Conservation (phyloP, 2,888 invertebrate species). For the Lithophane semibrunnea region DNA sequence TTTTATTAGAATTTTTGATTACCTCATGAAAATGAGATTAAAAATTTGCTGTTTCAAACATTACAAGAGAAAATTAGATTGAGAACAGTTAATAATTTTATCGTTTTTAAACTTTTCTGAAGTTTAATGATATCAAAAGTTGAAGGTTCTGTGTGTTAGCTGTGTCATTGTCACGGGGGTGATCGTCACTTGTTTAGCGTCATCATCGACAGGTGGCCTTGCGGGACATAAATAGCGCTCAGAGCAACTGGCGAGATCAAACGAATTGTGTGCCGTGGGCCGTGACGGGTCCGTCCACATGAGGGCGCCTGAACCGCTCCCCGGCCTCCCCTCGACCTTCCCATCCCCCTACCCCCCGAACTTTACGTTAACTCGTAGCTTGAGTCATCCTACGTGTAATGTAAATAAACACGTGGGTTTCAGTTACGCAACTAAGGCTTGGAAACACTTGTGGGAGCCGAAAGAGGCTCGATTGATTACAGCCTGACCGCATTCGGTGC, state of each 20-base stretch:
- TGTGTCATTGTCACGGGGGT: conserved; percentile 72
- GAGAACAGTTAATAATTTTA: conserved; percentile 37
- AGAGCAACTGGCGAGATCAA: conserved; percentile 87
- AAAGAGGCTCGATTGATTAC: conserved; percentile 31
- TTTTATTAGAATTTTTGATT: conserved; percentile 37
- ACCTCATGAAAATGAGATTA: conserved; percentile 21
- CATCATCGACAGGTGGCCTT: conserved; percentile 83
- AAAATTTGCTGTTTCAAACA: conserved; percentile 19
- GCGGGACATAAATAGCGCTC: conserved; percentile 86
- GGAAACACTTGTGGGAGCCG: conserved; percentile 28
- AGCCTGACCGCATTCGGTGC: conserved; percentile 1
- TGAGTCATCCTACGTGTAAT: conserved; percentile 61
- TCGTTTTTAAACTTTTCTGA: conserved; percentile 14
- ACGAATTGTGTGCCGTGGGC: conserved; percentile 88
- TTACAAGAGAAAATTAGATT: conserved; percentile 47
- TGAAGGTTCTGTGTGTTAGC: conserved; percentile 40
- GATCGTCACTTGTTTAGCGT: conserved; percentile 69
- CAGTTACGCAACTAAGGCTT: conserved; percentile 55
- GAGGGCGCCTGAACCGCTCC: conserved; percentile 80
- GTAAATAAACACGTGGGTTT: conserved; percentile 63
- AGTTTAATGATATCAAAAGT: conserved; percentile 32
- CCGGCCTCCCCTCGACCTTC: conserved; percentile 65
- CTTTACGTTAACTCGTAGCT: conserved; percentile 69
- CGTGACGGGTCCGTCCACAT: conserved; percentile 86
- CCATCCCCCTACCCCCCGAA: conserved; percentile 60